These are phyloP conservation scores for Biston betularia DNA, from an alignment of 2,888 invertebrate genomes.

Conservation along the genomic window DNA sequence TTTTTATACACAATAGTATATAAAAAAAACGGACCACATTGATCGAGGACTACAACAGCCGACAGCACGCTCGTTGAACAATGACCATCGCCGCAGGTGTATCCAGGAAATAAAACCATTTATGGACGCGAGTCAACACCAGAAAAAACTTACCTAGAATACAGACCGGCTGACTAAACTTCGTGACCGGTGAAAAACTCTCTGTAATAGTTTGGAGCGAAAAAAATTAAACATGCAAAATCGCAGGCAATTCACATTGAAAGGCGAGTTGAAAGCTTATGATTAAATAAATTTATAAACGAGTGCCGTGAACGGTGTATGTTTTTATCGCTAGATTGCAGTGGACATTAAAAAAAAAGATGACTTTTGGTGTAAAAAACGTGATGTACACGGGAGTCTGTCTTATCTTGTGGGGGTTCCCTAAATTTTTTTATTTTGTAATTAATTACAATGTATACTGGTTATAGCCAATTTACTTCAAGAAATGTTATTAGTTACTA, in stretches of 20 bases:
- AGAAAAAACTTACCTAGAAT: constrained; percentile 45
- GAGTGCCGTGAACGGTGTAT: constrained; percentile 63
- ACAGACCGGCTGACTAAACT: constrained; percentile 37
- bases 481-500: constrained; percentile 34
- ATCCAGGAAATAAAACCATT: constrained; percentile 55
- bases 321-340: constrained; percentile 62
- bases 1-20: constrained; percentile 24
- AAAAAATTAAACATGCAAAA: constrained; percentile 70
- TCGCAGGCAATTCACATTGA: constrained; percentile 67
- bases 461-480: constrained; percentile 13
- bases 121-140: constrained; percentile 54
- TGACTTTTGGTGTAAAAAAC: constrained; percentile 59
- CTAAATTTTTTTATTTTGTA: constrained; percentile 40
- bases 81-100: constrained; percentile 55
- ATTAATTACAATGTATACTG: constrained; percentile 22
- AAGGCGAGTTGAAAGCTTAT: constrained; percentile 74
- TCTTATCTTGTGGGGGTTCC: constrained; percentile 52
- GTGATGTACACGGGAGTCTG: constrained; percentile 49
- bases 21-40: constrained; percentile 38
- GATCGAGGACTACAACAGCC: constrained; percentile 49
- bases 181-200: constrained; percentile 58
- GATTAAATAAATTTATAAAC: constrained; percentile 70
- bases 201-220: constrained; percentile 63
- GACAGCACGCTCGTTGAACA: constrained; percentile 46
- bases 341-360: constrained; percentile 60